Evolutionary conservation across 2,797 vertebrate species (phyloP).

Genomic region (Phaenicophaeus curvirostris): DNA sequence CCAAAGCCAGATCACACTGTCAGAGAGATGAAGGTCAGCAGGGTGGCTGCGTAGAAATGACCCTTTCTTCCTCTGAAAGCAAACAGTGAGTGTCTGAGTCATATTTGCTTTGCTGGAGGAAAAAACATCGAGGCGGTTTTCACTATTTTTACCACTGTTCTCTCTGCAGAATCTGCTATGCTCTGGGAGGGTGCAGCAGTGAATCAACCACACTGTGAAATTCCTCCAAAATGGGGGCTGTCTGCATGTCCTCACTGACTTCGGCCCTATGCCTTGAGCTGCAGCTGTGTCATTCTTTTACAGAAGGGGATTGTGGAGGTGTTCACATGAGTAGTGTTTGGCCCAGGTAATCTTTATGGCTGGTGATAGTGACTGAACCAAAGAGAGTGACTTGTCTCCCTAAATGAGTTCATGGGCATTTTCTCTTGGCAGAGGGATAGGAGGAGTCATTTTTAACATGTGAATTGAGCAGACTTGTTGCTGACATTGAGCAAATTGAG

Average conservation of each 20-base stretch:
- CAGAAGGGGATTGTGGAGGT: neutral
- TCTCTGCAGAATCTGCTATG: neutral
- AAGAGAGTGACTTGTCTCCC: neutral
- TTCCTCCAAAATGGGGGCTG: neutral
- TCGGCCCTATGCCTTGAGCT: neutral
- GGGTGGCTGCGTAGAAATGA: neutral
- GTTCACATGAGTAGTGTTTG: neutral
- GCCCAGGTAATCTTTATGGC: neutral
- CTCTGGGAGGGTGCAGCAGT: neutral
- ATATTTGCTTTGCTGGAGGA: neutral
- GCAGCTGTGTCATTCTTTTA: neutral
- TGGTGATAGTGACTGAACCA: neutral
- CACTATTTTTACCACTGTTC: neutral
- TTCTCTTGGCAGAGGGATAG: neutral
- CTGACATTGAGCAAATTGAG: constrained; percentile 25
- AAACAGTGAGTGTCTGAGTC: neutral
- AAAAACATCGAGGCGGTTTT: neutral
- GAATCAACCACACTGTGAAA: neutral
- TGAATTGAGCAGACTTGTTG: neutral
- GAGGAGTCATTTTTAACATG: neutral
- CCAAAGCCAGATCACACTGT: accelerated
- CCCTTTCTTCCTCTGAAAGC: neutral
- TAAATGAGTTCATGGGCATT: neutral
- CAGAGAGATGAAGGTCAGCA: neutral
- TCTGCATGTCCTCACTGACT: neutral